Evolutionary conservation across 1,140 invertebrate species (phyloP).

Genomic region (Lepidurus apus): DNA sequence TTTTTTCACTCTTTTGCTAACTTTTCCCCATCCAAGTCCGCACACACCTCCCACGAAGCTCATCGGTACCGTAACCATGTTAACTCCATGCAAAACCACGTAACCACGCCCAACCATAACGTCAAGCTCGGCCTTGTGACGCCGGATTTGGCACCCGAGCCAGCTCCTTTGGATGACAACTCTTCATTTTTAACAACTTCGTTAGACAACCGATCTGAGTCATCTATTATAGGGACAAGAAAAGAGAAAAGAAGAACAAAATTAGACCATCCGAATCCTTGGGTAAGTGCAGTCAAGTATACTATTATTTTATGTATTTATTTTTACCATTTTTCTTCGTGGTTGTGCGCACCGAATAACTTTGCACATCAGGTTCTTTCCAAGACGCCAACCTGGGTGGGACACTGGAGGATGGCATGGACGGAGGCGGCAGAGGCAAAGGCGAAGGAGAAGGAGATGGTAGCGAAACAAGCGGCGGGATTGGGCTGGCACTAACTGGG

Average conservation of each 20-base stretch:
- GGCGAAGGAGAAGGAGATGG: conserved; percentile 41
- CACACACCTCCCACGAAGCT: background rate
- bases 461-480: conserved; percentile 41
- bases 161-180: conserved; percentile 59
- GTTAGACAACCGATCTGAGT: conserved; percentile 79
- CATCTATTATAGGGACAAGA: conserved; percentile 54
- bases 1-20: background rate
- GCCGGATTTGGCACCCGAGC: conserved; percentile 6
- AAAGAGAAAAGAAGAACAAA: conserved; percentile 27
- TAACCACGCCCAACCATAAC: conserved; percentile 18
- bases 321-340: conserved; percentile 43
- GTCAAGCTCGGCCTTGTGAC: background rate
- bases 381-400: conserved; percentile 37
- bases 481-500: conserved; percentile 39
- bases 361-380: conserved; percentile 40
- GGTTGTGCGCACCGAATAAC: conserved; percentile 40
- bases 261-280: background rate
- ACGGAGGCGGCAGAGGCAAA: background rate
- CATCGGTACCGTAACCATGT: conserved; percentile 8
- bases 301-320: background rate
- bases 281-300: background rate
- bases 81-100: background rate
- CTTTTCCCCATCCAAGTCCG: background rate
- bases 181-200: conserved; percentile 90
- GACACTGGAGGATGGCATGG: conserved; percentile 13